Percentiles rank a stretch among this genome's conserved stretches.
These are phyloP conservation scores for Drosophila kokeensis DNA, from an alignment of 2,888 invertebrate genomes.

Conservation along the genomic window DNA sequence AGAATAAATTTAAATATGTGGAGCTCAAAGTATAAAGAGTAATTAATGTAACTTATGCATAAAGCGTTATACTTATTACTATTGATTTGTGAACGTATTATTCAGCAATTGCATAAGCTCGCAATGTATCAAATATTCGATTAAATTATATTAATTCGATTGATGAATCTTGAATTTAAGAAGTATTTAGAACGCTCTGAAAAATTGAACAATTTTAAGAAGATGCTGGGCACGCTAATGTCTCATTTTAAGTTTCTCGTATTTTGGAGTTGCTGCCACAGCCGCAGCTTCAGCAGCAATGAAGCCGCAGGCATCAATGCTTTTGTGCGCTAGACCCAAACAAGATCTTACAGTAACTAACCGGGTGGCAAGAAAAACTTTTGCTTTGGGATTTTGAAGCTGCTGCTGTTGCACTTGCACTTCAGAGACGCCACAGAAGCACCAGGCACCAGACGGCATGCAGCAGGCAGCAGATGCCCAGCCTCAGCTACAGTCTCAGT, in stretches of 20 bases:
- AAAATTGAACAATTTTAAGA: constrained; percentile 38
- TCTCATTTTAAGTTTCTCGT: constrained; percentile 30
- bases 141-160: background rate
- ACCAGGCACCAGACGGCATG: constrained; percentile 49
- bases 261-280: constrained; percentile 36
- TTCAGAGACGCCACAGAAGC: constrained; percentile 77
- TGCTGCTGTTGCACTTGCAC: constrained; percentile 68
- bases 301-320: constrained; percentile 55
- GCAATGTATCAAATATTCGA: background rate
- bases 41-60: background rate
- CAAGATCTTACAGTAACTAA: constrained; percentile 69
- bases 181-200: constrained; percentile 27
- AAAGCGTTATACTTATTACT: background rate
- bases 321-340: constrained; percentile 63
- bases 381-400: constrained; percentile 72
- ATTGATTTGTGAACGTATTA: background rate
- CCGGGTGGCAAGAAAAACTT: constrained; percentile 77
- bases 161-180: constrained; percentile 26
- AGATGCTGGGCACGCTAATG: constrained; percentile 44
- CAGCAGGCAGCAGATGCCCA: constrained; percentile 46
- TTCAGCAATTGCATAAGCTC: background rate
- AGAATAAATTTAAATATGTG: background rate
- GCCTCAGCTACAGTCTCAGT: constrained; percentile 10
- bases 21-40: too few relatives aligned
- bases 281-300: constrained; percentile 7